Evolutionary conservation across 2,113 vertebrate genomes (phyloP).

Genomic region (rabbit (Oryctolagus cuniculus)): DNA sequence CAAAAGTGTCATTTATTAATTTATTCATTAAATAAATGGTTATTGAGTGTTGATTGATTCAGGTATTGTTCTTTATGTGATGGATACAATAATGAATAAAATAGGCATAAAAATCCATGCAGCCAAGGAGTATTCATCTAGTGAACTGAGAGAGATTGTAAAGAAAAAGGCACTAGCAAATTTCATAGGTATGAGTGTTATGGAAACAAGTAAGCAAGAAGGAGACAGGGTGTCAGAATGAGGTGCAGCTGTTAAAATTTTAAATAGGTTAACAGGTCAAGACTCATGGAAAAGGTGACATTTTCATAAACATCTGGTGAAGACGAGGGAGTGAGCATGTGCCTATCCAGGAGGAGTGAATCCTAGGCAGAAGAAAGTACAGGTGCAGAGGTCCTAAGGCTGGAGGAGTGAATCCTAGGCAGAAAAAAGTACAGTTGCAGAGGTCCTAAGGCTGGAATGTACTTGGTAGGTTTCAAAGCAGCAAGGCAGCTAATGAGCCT

Average conservation of each 20-base stretch:
- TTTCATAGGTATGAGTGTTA: neutral
- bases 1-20: conserved; percentile 3
- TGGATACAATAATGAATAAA: neutral
- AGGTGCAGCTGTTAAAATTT: neutral
- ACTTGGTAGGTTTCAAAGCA: neutral
- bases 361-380: neutral
- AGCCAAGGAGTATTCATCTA: neutral
- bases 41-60: neutral
- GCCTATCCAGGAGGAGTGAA: neutral
- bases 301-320: neutral
- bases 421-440: neutral
- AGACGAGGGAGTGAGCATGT: neutral
- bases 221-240: neutral
- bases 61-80: neutral
- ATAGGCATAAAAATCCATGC: neutral
- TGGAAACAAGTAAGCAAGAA: neutral
- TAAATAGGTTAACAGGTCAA: neutral
- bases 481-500: neutral
- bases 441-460: neutral
- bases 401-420: too few relatives aligned
- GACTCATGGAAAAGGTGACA: neutral
- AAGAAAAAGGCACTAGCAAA: neutral
- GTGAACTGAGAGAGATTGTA: neutral
- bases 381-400: neutral
- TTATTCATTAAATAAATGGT: conserved; percentile 1